phyloP scores from a whole-genome alignment of 2,888 invertebrate species.

The Volucella inanis region DNA sequence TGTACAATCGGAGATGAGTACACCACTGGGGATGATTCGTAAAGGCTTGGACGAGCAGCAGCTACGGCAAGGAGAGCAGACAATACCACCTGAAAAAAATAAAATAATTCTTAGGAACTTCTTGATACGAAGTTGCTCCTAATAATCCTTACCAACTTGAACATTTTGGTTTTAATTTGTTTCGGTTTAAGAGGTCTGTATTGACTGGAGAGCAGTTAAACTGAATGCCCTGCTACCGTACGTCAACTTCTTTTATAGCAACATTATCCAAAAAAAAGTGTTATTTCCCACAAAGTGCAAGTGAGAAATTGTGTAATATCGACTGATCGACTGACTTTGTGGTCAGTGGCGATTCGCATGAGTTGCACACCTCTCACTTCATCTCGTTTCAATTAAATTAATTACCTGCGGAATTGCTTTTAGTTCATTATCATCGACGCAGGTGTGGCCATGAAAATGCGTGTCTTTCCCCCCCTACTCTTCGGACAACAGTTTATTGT shows the following conservation, averaged over 20 bases:
- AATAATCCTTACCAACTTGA: constrained; percentile 60
- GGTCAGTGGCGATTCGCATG: constrained; percentile 64
- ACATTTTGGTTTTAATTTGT: constrained; percentile 50
- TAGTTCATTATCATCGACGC: constrained; percentile 52
- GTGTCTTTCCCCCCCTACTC: constrained; percentile 11
- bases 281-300: constrained; percentile 23
- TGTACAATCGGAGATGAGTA: constrained; percentile 79
- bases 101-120: not conserved
- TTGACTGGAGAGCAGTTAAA: constrained; percentile 48
- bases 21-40: constrained; percentile 75
- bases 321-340: constrained; percentile 30
- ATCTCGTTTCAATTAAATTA: constrained; percentile 53
- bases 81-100: constrained; percentile 78
- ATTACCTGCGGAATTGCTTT: constrained; percentile 58
- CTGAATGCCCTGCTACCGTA: constrained; percentile 13
- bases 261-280: constrained; percentile 5
- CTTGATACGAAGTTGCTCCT: not conserved
- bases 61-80: constrained; percentile 79
- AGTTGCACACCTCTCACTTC: constrained; percentile 57
- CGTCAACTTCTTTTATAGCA: constrained; percentile 52
- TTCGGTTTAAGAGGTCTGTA: constrained; percentile 48
- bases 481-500: constrained; percentile 19
- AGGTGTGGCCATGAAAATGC: constrained; percentile 58
- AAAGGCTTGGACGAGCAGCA: constrained; percentile 79
- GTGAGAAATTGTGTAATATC: constrained; percentile 31